A percentile compares a stretch with the other conserved stretches of the same genome.
Evolutionary conservation across 2,113 vertebrate species (phyloP).

Genomic region (Epinephelus lanceolatus): DNA sequence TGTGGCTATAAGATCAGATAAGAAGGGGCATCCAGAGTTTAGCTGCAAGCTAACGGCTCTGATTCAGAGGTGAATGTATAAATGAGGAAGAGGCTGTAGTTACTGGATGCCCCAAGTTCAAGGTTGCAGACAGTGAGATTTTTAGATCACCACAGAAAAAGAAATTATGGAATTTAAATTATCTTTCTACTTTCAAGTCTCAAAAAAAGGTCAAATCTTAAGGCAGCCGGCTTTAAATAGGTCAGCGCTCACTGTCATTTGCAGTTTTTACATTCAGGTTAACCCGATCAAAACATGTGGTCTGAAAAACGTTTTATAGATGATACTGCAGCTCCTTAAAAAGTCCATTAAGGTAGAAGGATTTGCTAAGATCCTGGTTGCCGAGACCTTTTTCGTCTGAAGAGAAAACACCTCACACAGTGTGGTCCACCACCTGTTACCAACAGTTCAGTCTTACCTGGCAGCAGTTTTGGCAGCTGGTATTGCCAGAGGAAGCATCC

Average conservation of each 20-base stretch:
- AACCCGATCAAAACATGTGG: background rate
- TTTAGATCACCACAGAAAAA: no score
- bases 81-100: background rate
- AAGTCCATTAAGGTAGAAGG: background rate
- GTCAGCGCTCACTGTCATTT: background rate
- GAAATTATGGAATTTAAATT: background rate
- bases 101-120: background rate
- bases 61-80: background rate
- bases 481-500: conserved; percentile 89
- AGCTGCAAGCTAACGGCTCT: background rate
- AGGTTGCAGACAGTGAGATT: background rate
- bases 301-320: background rate
- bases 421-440: background rate
- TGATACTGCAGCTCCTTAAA: background rate
- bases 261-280: background rate
- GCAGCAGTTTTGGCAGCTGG: conserved; percentile 78
- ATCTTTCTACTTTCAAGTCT: background rate
- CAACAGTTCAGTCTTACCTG: conserved; percentile 63
- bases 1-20: conserved; percentile 17
- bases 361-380: background rate
- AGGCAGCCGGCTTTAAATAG: background rate
- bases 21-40: background rate
- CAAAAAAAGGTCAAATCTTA: background rate
- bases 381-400: no score
- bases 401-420: background rate